Conservation (phyloP, 2,797 vertebrate genomes). For the Typhlichthys eigenmanni region DNA sequence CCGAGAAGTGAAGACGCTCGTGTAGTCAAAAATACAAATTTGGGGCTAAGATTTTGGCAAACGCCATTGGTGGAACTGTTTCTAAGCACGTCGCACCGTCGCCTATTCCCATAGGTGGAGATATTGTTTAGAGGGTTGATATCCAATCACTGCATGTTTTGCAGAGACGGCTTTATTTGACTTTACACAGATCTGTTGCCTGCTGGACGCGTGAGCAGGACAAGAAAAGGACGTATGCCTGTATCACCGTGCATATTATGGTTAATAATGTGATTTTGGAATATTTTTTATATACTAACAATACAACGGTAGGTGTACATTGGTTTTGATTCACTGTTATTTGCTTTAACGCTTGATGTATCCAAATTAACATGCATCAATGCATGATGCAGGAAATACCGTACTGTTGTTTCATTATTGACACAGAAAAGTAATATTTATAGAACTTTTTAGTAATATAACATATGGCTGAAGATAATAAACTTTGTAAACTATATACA, state of each 20-base stretch:
- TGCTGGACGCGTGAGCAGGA: conserved; percentile 24
- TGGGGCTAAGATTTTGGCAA: conserved; percentile 22
- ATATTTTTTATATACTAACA: not conserved
- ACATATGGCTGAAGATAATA: not conserved
- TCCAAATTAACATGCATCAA: conserved; percentile 4
- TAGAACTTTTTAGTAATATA: too few relatives aligned
- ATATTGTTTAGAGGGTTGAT: rapidly evolving
- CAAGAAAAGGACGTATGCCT: not conserved
- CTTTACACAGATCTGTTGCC: conserved; percentile 40
- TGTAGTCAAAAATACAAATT: conserved; percentile 68
- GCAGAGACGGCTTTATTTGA: conserved; percentile 77
- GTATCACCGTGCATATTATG: not conserved
- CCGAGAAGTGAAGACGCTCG: conserved; percentile 32
- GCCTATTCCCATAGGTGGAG: conserved; percentile 57
- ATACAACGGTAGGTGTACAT: conserved; percentile 40
- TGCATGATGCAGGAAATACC: conserved; percentile 23
- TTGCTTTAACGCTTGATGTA: too few relatives aligned
- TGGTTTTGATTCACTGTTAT: not conserved
- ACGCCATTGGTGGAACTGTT: conserved; percentile 57
- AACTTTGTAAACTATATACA: not conserved
- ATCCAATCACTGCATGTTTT: conserved; percentile 66
- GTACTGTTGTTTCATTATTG: not conserved
- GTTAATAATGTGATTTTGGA: not conserved
- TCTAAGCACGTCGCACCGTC: not conserved
- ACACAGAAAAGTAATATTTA: too few relatives aligned